phyloP scores from a whole-genome alignment of 1,140 invertebrate species.

The Dreissena rostriformis region DNA sequence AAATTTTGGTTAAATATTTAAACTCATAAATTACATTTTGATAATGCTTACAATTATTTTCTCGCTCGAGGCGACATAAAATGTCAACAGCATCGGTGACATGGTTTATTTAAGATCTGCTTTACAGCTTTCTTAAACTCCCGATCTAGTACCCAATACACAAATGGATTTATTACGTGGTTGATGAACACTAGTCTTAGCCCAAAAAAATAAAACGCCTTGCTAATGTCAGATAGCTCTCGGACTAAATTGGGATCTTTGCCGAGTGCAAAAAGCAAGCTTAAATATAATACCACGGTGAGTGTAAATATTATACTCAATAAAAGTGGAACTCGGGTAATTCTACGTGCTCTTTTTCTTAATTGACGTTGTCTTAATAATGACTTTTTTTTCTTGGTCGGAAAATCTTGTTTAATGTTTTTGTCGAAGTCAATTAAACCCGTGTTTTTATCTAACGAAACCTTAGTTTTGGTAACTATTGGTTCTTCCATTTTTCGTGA shows the following conservation, averaged over 20 bases:
- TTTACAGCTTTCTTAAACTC: conserved; percentile 15
- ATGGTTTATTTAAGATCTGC: too few species aligned
- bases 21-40: too few species aligned
- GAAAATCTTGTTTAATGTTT: not conserved
- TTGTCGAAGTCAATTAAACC: too few species aligned
- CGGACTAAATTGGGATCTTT: not conserved
- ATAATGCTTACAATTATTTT: too few species aligned
- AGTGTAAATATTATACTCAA: conserved; percentile 8
- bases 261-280: not conserved
- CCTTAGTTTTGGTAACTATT: too few species aligned
- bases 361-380: not conserved
- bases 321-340: conserved; percentile 5
- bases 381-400: not conserved
- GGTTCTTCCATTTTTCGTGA: too few species aligned
- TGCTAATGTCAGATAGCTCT: not conserved
- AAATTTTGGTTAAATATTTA: too few species aligned
- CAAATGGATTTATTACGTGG: conserved; percentile 50
- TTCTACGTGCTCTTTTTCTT: not conserved
- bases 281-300: not conserved
- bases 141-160: conserved; percentile 33
- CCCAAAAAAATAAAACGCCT: conserved; percentile 36
- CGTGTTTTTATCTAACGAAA: too few species aligned
- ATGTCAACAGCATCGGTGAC: too few species aligned
- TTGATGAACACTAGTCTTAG: conserved; percentile 38
- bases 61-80: too few species aligned